Conservation (phyloP, 30 jellyfish, hydroid and myxozoan species). For the Hydractinia echinata region DNA sequence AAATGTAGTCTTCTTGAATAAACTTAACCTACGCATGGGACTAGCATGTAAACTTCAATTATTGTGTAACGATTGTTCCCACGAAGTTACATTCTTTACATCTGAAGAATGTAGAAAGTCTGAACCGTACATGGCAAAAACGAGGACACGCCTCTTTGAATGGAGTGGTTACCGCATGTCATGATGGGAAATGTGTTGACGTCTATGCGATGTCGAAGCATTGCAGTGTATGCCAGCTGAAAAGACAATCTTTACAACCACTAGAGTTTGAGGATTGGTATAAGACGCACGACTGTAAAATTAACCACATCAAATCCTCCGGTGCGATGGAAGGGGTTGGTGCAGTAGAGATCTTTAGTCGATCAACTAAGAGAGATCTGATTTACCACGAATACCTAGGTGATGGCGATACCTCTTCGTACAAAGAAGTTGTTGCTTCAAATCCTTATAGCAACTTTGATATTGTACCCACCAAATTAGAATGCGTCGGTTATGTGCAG, state of each 20-base stretch:
- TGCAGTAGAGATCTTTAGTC: slow-evolving; percentile 3
- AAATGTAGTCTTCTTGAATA: no score
- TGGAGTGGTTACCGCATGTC: no score
- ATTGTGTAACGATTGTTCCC: no score
- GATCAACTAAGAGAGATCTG: not conserved
- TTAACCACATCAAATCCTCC: slow-evolving; percentile 15
- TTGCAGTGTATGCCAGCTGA: no score
- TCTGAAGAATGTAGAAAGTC: no score
- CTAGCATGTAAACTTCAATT: no score
- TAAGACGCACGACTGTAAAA: not conserved
- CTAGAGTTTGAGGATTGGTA: not conserved
- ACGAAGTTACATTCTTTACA: no score
- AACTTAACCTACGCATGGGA: no score
- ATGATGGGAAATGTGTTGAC: no score
- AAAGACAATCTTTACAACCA: not conserved
- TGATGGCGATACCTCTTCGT: not conserved
- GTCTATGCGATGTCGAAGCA: no score
- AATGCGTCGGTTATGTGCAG: not conserved
- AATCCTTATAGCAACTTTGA: slow-evolving; percentile 26
- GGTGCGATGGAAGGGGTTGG: slow-evolving; percentile 30
- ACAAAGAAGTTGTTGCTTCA: slow-evolving; percentile 22
- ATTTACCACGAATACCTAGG: slow-evolving; percentile 18
- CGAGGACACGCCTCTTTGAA: no score
- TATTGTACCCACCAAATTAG: slow-evolving; percentile 15
- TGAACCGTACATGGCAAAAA: not conserved